These are phyloP conservation scores for Etheostoma perlongum DNA, from an alignment of 2,797 vertebrate genomes.

Conservation along the genomic window DNA sequence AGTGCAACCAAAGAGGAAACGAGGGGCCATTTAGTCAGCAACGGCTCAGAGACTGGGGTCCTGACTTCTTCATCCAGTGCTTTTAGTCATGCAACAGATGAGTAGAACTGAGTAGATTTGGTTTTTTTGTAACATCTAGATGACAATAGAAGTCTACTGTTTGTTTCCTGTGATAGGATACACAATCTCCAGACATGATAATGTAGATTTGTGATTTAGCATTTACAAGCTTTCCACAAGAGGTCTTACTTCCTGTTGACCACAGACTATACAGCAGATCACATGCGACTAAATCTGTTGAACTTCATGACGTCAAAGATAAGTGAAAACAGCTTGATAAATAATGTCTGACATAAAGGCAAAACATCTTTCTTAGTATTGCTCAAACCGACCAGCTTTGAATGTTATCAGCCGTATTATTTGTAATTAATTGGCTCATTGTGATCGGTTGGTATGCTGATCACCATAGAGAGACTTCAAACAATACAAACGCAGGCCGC, in stretches of 20 bases:
- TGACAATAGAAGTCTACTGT: constrained; percentile 25
- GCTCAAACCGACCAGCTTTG: neutral
- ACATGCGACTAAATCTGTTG: neutral
- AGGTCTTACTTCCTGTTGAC: constrained; percentile 37
- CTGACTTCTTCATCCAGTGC: neutral
- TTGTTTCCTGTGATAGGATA: constrained; percentile 19
- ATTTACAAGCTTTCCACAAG: constrained; percentile 46
- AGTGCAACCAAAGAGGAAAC: constrained; percentile 33
- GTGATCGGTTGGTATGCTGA: no score
- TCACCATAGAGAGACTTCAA: no score
- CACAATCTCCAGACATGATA: constrained; percentile 16
- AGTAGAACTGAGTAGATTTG: constrained; percentile 5
- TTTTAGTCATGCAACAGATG: constrained; percentile 30
- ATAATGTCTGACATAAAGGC: constrained; percentile 27
- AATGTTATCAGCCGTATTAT: no score
- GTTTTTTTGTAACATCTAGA: constrained; percentile 49
- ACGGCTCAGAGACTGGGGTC: constrained; percentile 4
- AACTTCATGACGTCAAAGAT: constrained; percentile 24
- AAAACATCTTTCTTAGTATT: constrained; percentile 36
- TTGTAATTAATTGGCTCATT: no score
- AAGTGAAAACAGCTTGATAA: constrained; percentile 58
- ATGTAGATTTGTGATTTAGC: constrained; percentile 24
- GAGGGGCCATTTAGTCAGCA: constrained; percentile 30
- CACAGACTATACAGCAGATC: constrained; percentile 18
- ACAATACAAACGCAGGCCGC: no score